Evolutionary conservation across 2,888 invertebrate species (phyloP), one percentile per base, ranked within the genome.

Genomic region (Lasioglossum vierecki): DNA sequence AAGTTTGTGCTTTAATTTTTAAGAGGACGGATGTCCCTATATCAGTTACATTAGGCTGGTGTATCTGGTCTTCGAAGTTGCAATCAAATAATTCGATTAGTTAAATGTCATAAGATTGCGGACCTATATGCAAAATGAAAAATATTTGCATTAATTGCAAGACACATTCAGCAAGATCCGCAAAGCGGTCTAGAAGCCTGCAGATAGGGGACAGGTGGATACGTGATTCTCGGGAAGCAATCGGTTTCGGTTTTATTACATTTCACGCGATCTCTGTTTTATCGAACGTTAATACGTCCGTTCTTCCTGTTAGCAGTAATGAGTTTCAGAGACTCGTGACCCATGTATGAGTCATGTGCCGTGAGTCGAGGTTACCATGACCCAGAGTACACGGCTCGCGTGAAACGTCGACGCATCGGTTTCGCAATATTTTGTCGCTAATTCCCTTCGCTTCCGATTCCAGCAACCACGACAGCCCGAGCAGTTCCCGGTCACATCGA

Each of bases 401-500:
- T 22, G 70, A 70, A 41, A 11, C 4, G 13, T 39, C 39, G 22
- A 70, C 70, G 41, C 22, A 41, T 70, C 41, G 39, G 9, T 30
- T 30, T 22, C 18, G 72, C 15, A 30, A 46, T 35, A 49, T 53
- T 68, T 73, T 30, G 18, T 66, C 22, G 30, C 76, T 49, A 46
- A 72, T 80, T 70, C 22, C 18, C 49, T 75, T n/a, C 22, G 53
- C 68, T 70, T 71, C 30, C 22, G 39, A 53, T 89, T 89, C 30
- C 90, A 91, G 85, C 88, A 94, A 90, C 85, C 92, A 94, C 74
- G 94, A 94, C 39, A 94, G 93, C 79, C 91, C 93, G 18, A 93
- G 93, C 76, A 92, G 92, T 82, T 94, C 95, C 0, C 92, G 94
- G 66, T 93, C 93, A 8, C 94, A 94, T 82, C 94, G 94, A 82